These are phyloP conservation scores for Hoplostethus mediterraneus DNA, from an alignment of 2,797 vertebrate species.

Conservation along the genomic window DNA sequence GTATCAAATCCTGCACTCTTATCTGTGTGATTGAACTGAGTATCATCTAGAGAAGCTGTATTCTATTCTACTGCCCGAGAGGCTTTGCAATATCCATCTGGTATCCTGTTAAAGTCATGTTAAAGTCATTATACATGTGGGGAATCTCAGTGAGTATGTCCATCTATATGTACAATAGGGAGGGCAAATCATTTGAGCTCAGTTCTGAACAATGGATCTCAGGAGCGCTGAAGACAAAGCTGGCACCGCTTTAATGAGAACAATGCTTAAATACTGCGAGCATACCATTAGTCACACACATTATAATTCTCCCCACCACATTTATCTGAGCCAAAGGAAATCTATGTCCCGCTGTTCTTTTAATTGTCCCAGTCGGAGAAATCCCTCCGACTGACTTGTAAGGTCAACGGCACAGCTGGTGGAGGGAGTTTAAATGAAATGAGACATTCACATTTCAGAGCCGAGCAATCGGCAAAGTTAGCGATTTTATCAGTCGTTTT, in stretches of 20 bases:
- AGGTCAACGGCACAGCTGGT: constrained; percentile 62
- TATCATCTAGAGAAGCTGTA: constrained; percentile 32
- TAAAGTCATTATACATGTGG: constrained; percentile 52
- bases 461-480: constrained; percentile 3
- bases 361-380: constrained; percentile 60
- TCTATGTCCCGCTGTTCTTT: constrained; percentile 70
- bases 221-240: constrained; percentile 58
- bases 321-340: constrained; percentile 64
- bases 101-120: constrained; percentile 51
- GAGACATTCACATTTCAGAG: constrained; percentile 44
- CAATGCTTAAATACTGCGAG: constrained; percentile 59
- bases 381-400: constrained; percentile 54
- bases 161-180: constrained; percentile 39
- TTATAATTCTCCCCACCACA: constrained; percentile 65
- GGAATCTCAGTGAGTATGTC: constrained; percentile 56
- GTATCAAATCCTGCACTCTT: neutral
- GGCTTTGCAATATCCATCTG: constrained; percentile 31
- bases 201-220: constrained; percentile 50
- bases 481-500: neutral
- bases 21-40: constrained; percentile 43
- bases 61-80: constrained; percentile 36
- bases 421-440: constrained; percentile 48
- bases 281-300: constrained; percentile 68
- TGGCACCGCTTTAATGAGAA: constrained; percentile 57
- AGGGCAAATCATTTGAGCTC: constrained; percentile 38